These are phyloP conservation scores for Melinopterus prodromus DNA, from an alignment of 2,888 invertebrate species.

Conservation along the genomic window DNA sequence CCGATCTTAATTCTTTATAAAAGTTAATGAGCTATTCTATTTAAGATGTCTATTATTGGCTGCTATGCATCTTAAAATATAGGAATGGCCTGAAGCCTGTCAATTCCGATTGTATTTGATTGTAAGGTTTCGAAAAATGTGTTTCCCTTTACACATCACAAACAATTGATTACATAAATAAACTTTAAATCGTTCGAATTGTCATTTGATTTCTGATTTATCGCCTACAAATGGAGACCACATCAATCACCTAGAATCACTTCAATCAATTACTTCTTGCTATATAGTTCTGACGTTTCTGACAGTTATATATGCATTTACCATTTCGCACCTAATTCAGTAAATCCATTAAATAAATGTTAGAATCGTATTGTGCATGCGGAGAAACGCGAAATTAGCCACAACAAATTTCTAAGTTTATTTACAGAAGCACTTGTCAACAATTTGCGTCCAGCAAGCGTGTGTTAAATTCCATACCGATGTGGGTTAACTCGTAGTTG, in stretches of 20 bases:
- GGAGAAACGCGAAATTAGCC: not conserved
- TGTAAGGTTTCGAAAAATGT: too few relatives aligned
- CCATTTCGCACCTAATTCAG: not conserved
- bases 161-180: not conserved
- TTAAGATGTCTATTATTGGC: too few relatives aligned
- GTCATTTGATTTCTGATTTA: not conserved
- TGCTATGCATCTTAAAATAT: too few relatives aligned
- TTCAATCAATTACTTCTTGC: not conserved
- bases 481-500: not conserved
- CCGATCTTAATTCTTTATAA: too few relatives aligned
- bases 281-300: not conserved
- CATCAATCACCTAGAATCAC: not conserved
- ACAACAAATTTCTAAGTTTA: not conserved
- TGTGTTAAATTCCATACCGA: not conserved
- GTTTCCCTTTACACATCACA: too few relatives aligned
- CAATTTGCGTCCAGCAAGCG: not conserved
- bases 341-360: not conserved
- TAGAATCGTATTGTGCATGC: not conserved
- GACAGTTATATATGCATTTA: slow-evolving; percentile 4
- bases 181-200: not conserved
- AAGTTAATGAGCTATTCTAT: too few relatives aligned
- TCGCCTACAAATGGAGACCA: not conserved
- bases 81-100: too few relatives aligned
- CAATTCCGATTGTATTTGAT: too few relatives aligned
- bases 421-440: not conserved